A percentile compares a stretch with the other conserved stretches of the same genome.
These are phyloP conservation scores for Turdus rufiventris DNA, from an alignment of 2,113 vertebrate genomes.

Conservation along the genomic window DNA sequence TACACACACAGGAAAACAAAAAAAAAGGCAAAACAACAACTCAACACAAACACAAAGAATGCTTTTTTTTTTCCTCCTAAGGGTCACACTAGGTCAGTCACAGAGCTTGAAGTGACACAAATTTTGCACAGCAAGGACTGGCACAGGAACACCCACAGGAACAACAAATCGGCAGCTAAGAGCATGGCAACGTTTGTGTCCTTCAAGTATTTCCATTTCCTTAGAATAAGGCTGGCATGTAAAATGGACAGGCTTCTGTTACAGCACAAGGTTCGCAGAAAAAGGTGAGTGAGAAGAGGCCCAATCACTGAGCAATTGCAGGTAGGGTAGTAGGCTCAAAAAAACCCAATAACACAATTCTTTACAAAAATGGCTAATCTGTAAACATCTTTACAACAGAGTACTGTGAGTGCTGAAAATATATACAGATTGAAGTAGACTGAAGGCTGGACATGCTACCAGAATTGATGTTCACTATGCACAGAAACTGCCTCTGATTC, in stretches of 20 bases:
- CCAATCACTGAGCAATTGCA: not conserved
- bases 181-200: not conserved
- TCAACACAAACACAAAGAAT: not conserved
- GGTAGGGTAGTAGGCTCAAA: not conserved
- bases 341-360: not conserved
- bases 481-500: not conserved
- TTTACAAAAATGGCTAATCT: not conserved
- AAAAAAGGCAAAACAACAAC: not conserved
- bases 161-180: not conserved
- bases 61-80: fast-evolving
- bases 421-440: not conserved
- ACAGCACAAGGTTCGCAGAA: not conserved
- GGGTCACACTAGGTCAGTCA: not conserved
- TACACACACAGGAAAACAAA: too few relatives aligned
- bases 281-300: not conserved
- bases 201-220: not conserved
- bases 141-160: not conserved
- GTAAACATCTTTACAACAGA: not conserved
- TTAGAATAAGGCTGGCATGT: not conserved
- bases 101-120: not conserved
- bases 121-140: not conserved
- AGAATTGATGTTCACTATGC: not conserved
- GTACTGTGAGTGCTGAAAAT: not conserved
- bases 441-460: not conserved
- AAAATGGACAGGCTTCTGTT: not conserved